Evolutionary conservation across 2,113 vertebrate genomes (phyloP), one percentile per base, ranked within the genome.

Genomic region (Cyphomyrus discorhynchus): DNA sequence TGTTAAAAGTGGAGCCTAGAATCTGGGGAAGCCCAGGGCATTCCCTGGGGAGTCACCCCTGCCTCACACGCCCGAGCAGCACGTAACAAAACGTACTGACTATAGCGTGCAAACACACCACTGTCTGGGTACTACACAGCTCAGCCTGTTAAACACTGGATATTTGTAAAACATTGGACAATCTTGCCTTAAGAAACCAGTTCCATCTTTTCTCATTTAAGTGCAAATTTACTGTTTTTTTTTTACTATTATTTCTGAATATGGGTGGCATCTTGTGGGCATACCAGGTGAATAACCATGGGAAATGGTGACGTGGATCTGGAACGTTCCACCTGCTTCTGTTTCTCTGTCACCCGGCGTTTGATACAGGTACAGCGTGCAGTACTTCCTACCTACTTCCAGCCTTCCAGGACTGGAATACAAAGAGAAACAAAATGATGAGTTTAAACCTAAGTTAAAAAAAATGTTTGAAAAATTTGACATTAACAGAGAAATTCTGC

Each of bases 81-180:
- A n/a, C 31, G 70, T 46, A 80, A 39, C 49, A 45, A 83, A 88
- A 62, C 58, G 90, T 56, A 82, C 45, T 83, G 70, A 77, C 70
- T 88, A 47, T 58, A 58, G 82, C 47, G 35, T 52, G 62, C 27
- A 80, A 87, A 88, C 87, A 53, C 86, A 15, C 87, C 21, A 19
- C 11, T 80, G 27, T 62, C 56, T 62, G 56, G 53, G 19, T 62
- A 13, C 8, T 62, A 1, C 7, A n/a, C 58, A 62, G 58, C 6
- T 24, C 53, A 58, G 19, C 53, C 53, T 24, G 53, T 58, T 58
- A 24, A 24, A 24, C 53, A 24, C 53, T 24, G 53, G 53, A 58
- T 24, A 58, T 58, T 24, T 58, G 21, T 58, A 24, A 58, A 58
- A 58, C 6, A 2, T 58, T 58, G 53, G 53, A 24, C 21, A 58